Percentiles rank a stretch among this genome's conserved stretches.
phyloP scores from a whole-genome alignment of 2,797 vertebrate species.

The Notamacropus eugenii region DNA sequence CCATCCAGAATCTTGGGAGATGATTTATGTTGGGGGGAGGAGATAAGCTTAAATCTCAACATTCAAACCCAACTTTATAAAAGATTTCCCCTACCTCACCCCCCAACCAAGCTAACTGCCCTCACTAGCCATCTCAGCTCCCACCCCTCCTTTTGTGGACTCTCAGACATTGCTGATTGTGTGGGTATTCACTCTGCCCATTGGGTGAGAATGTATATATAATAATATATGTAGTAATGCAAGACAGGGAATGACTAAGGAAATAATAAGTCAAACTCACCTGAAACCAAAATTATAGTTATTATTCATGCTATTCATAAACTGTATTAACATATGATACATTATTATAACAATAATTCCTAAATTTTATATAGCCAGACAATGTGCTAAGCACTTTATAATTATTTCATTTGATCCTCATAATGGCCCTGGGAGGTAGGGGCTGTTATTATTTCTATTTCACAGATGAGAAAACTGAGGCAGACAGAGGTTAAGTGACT shows the following conservation, averaged over 20 bases:
- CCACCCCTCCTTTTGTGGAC: neutral
- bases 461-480: neutral
- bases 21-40: neutral
- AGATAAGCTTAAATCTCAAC: neutral
- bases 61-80: neutral
- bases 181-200: neutral
- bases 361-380: neutral
- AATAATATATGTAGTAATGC: neutral
- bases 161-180: neutral
- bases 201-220: neutral
- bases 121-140: neutral
- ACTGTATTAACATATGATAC: neutral
- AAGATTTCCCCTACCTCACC: neutral
- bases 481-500: neutral
- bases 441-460: neutral
- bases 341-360: neutral
- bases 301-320: neutral
- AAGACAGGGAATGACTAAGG: neutral
- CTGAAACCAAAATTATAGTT: neutral
- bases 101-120: neutral
- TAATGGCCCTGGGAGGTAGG: neutral
- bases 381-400: neutral
- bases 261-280: neutral
- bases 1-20: slow-evolving; percentile 4
- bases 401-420: neutral